These are phyloP conservation scores for Lepus townsendii DNA, from an alignment of 2,797 vertebrate species.

Conservation along the genomic window DNA sequence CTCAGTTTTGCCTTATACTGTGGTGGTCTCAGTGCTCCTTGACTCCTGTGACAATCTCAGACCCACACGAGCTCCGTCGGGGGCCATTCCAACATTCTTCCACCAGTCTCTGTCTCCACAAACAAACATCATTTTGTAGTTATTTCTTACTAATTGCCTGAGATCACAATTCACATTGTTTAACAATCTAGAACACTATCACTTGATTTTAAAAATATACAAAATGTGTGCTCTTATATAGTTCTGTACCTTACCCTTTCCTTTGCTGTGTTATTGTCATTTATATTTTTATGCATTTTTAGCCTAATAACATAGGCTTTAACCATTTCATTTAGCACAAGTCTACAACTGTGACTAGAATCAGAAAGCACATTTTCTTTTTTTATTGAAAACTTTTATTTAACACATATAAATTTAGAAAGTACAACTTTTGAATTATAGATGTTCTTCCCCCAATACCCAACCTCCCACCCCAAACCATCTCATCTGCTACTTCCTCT, in stretches of 20 bases:
- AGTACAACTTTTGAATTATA: no score
- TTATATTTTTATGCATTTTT: neutral
- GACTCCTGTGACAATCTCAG: neutral
- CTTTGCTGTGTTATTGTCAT: neutral
- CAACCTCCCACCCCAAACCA: no score
- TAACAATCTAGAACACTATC: neutral
- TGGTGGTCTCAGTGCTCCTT: rapidly evolving
- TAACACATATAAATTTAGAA: no score
- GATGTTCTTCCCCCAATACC: no score
- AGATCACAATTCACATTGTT: neutral
- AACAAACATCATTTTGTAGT: neutral
- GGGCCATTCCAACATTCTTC: no score
- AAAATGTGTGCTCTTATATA: neutral
- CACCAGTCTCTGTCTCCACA: neutral
- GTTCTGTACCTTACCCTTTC: neutral
- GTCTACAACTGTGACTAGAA: no score
- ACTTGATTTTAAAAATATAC: neutral
- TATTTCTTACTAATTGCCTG: neutral
- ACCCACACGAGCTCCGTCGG: neutral
- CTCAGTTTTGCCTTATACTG: neutral
- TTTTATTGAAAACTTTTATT: no score
- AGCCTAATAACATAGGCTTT: neutral
- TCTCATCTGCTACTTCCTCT: no score
- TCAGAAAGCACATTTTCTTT: no score
- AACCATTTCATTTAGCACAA: neutral